phyloP scores from a whole-genome alignment of 2,113 vertebrate species.

The Delphinapterus leucas region DNA sequence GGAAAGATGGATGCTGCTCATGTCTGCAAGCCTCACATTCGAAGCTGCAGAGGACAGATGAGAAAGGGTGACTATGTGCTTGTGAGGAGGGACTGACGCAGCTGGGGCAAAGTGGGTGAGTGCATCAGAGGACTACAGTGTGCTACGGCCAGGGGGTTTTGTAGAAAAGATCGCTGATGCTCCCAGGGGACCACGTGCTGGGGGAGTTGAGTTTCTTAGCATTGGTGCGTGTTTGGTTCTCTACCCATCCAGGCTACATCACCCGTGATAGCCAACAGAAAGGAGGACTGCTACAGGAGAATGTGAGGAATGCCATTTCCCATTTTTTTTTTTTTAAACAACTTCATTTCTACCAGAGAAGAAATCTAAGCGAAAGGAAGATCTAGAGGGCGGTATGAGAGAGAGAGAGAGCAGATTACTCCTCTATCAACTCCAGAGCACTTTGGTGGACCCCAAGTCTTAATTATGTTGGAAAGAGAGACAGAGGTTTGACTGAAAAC shows the following conservation, averaged over 20 bases:
- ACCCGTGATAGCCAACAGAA: not conserved
- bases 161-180: not conserved
- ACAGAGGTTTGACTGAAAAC: not conserved
- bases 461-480: not conserved
- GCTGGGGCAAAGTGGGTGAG: not conserved
- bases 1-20: not conserved
- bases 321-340: not conserved
- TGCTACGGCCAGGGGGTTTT: too few species aligned
- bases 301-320: not conserved
- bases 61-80: not conserved
- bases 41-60: not conserved
- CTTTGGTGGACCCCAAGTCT: not conserved
- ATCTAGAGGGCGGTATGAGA: not conserved
- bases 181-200: not conserved
- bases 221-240: not conserved
- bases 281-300: not conserved
- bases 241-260: not conserved
- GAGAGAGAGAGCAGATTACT: not conserved
- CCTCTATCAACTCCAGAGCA: not conserved
- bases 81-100: not conserved
- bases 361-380: not conserved
- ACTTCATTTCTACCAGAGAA: not conserved
- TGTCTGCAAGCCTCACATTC: not conserved
- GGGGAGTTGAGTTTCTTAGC: not conserved
- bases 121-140: not conserved